These are phyloP conservation scores for Ctena decussata DNA, from an alignment of 2,888 invertebrate genomes.

Conservation along the genomic window DNA sequence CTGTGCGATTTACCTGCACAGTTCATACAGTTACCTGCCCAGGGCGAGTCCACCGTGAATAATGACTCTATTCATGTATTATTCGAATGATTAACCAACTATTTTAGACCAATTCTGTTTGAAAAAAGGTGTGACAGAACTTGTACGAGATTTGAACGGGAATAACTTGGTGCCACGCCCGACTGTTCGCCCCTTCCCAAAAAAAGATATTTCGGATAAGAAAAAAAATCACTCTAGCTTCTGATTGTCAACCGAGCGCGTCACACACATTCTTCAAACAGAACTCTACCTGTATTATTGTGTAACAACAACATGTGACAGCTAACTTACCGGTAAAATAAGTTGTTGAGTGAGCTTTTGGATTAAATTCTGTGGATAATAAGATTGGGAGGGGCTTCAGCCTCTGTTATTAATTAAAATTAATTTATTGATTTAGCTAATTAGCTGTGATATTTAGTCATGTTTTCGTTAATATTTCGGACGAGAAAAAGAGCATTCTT, in stretches of 20 bases:
- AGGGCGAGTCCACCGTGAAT: background rate
- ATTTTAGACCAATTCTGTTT: constrained; percentile 3
- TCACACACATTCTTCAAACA: no score
- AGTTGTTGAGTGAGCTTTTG: background rate
- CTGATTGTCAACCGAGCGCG: no score
- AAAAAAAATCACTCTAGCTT: no score
- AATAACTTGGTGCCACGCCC: background rate
- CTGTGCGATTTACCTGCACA: background rate
- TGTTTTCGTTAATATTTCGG: background rate
- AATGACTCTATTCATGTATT: constrained; percentile 9
- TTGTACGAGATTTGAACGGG: background rate
- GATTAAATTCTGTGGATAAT: background rate
- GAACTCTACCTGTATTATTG: background rate
- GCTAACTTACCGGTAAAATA: constrained; percentile 1
- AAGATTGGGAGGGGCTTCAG: background rate
- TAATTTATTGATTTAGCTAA: background rate
- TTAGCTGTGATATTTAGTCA: background rate
- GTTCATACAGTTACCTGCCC: background rate
- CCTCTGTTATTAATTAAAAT: background rate
- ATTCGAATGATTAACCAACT: constrained; percentile 12
- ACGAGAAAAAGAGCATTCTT: background rate
- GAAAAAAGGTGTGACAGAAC: background rate
- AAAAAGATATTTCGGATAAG: background rate
- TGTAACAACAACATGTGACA: background rate
- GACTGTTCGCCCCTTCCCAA: background rate